Evolutionary conservation across 1,140 invertebrate genomes (phyloP), one percentile per base, ranked within the genome.

Genomic region (Hylyphantes graminicola): DNA sequence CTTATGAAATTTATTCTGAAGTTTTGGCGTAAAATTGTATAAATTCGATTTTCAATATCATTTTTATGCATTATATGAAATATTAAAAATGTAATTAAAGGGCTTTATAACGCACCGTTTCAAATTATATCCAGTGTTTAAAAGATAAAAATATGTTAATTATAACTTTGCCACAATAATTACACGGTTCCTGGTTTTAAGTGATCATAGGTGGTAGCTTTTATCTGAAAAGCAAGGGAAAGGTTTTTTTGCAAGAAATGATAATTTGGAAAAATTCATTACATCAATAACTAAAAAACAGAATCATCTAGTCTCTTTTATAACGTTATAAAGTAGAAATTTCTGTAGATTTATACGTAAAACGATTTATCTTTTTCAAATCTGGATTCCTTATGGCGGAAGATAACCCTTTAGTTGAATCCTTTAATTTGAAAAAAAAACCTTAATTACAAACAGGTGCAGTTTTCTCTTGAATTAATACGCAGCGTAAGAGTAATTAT

Each of bases 391-490:
- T 74, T 74, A 74, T 74, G 72, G 35, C 54, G 57, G 72, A 57
- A 35, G 54, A 19, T 53, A 74, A 74, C 21, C 53, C 72, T 74
- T 74, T 57, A 55, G 57, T 57, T 74, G 55, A 50, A 74, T 57
- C 72, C 21, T 21, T 35, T 12, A 74, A 17, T 13, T 21, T 7
- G 4, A 35, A n/a, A 73, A 73, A 74, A 74, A 74, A 74, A 3
- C 15, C 57, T 55, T 74, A 74, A 74, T 74, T 74, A 74, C 72
- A 35, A 57, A 13, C 72, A 74, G 72, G 72, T 74, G 72, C 54
- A 12, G 19, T 48, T 74, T 70, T 74, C 72, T 57, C 72, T 57
- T 57, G 54, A 53, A 57, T 74, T 74, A 74, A 74, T 74, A 55
- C 72, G 21, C 21, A 10, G 54, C 51, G 55, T 55, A 74, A 74